These are phyloP conservation scores for Lasioglossum figueresi DNA, from an alignment of 2,888 invertebrate genomes.

Conservation along the genomic window DNA sequence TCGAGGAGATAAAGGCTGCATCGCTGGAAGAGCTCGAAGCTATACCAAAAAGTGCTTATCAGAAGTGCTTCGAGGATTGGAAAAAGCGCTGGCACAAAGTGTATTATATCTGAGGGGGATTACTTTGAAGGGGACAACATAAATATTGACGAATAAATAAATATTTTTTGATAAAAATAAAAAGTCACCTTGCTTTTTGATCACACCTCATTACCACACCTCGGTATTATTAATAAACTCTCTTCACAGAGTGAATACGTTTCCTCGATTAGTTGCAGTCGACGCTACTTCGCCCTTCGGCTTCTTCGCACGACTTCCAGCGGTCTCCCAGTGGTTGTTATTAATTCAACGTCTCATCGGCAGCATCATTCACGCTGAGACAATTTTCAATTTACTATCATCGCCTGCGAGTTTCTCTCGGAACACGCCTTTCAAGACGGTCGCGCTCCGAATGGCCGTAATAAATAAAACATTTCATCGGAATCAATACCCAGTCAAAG, in stretches of 20 bases:
- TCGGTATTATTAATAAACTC: no score
- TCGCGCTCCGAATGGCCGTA: neutral
- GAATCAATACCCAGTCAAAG: slow-evolving; percentile 8
- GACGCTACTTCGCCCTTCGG: neutral
- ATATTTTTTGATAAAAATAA: no score
- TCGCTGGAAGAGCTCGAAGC: no score
- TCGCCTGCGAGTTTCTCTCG: neutral
- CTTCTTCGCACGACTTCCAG: neutral
- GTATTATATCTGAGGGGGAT: no score
- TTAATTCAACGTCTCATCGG: neutral
- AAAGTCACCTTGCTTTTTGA: no score
- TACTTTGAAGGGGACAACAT: no score
- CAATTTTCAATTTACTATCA: slow-evolving; percentile 15
- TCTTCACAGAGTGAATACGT: neutral
- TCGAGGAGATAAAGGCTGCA: no score
- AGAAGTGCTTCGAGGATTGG: no score
- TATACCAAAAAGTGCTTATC: no score
- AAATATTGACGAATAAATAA: no score
- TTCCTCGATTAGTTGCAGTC: neutral
- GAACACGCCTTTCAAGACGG: neutral
- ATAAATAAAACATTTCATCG: slow-evolving; percentile 18
- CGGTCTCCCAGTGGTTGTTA: neutral
- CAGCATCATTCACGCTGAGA: slow-evolving; percentile 6
- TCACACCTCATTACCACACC: no score
- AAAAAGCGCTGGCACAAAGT: no score